Conservation (phyloP, 2,797 vertebrate genomes). For the Rhinogobio ventralis region DNA sequence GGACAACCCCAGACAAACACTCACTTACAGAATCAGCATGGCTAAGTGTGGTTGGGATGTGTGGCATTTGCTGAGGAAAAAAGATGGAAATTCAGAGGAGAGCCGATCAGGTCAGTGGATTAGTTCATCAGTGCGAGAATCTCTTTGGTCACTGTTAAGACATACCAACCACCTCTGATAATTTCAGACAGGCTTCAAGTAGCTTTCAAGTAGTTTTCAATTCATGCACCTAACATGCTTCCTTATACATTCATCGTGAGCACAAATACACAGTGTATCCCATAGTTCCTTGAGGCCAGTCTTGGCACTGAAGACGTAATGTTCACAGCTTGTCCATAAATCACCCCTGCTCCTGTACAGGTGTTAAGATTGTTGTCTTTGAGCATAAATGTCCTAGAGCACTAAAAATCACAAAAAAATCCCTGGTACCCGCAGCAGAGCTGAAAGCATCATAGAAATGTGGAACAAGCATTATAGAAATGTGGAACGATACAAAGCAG, state of each 20-base stretch:
- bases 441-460: slow-evolving; percentile 1
- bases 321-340: neutral
- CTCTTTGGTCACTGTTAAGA: neutral
- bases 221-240: neutral
- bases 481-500: neutral
- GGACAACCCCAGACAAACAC: neutral
- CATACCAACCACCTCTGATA: neutral
- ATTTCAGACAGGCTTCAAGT: neutral
- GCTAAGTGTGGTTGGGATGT: neutral
- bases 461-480: neutral
- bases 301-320: neutral
- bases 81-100: neutral
- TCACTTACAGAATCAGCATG: neutral
- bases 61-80: neutral
- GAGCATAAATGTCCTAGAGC: neutral
- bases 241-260: neutral
- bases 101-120: neutral
- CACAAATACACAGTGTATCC: neutral
- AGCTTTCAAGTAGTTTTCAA: neutral
- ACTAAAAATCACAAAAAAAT: neutral
- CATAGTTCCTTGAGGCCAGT: neutral
- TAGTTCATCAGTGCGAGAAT: neutral
- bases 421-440: neutral
- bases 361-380: neutral
- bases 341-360: neutral